Evolutionary conservation across 2,113 vertebrate genomes (phyloP), one percentile per base, ranked within the genome.

Genomic region (Rhegmatorhina hoffmannsi): DNA sequence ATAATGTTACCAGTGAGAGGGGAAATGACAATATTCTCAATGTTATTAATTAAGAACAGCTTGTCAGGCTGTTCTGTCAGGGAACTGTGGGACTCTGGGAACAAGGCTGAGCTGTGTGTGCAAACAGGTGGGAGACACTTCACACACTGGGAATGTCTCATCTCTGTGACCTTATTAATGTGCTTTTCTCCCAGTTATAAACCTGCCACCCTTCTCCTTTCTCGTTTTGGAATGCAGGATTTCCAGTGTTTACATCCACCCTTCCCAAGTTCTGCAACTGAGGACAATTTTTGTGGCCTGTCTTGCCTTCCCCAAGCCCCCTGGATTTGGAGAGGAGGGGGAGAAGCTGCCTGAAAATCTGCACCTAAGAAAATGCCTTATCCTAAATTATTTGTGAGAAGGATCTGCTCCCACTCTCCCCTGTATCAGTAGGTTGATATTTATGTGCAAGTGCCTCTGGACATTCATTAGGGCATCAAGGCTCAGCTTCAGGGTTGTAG

Each of bases 401-500:
- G 83, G 59, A 88, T 44, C 90, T 81, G 43, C 33, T 56, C 83
- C 56, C 5, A 0, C 16, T 28, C n/a, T 44, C 26, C 50, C 81
- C 60, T n/a, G 29, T 36, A 17, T 40, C 62, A 60, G 40, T n/a
- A 77, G n/a, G 69, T 40, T n/a, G 76, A 70, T 79, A 78, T 94
- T 91, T 90, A 63, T 83, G 67, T 85, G 70, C 29, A 96, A 92
- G 96, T 92, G 95, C 95, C 96, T 96, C 94, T 86, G 91, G 91
- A 89, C 90, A 29, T 77, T 88, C 34, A 11, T 59, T 28, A 80
- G 90, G 91, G 60, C 64, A 11, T 87, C 76, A 50, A 46, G 73
- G 89, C 75, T 92, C 60, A 25, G 87, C 76, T 92, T 70, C 73
- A 47, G 55, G 43, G 43, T 31, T 50, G 33, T 53, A n/a, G 33